phyloP scores from a whole-genome alignment of 1,140 invertebrate genomes.

The Drosophila pseudoananassae region DNA sequence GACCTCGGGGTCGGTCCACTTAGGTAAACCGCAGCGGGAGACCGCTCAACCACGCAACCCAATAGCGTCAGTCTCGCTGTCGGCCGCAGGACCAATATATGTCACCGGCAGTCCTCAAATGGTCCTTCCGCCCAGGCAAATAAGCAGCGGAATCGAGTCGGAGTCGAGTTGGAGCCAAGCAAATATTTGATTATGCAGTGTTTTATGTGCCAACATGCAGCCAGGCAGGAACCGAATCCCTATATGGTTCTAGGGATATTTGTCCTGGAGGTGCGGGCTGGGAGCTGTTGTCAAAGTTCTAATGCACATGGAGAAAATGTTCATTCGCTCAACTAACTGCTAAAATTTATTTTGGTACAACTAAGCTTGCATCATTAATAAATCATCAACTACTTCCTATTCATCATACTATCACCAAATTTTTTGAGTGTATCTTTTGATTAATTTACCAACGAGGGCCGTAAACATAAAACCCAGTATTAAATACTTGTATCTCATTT shows the following conservation, averaged over 20 bases:
- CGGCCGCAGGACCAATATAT: constrained; percentile 70
- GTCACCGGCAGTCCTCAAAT: constrained; percentile 43
- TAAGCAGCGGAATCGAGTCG: constrained; percentile 41
- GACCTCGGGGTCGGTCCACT: constrained; percentile 8
- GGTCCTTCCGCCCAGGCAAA: constrained; percentile 47
- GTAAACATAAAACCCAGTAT: background rate
- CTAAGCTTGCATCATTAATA: no score
- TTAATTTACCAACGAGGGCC: background rate
- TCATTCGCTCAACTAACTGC: no score
- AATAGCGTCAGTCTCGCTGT: constrained; percentile 48
- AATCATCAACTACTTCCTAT: no score
- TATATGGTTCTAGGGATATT: constrained; percentile 28
- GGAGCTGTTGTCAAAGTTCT: constrained; percentile 2
- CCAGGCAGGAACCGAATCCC: constrained; percentile 14
- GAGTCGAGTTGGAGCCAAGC: constrained; percentile 29
- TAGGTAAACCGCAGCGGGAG: constrained; percentile 67
- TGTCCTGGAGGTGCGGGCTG: constrained; percentile 24
- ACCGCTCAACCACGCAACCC: constrained; percentile 41
- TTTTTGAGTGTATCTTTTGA: background rate
- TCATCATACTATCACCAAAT: background rate
- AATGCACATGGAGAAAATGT: background rate
- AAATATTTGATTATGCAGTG: constrained; percentile 79
- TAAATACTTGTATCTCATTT: background rate
- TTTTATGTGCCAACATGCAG: constrained; percentile 68
- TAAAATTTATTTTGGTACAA: no score